phyloP scores from a whole-genome alignment of 2,888 invertebrate genomes.

The Argyra leucocephala region DNA sequence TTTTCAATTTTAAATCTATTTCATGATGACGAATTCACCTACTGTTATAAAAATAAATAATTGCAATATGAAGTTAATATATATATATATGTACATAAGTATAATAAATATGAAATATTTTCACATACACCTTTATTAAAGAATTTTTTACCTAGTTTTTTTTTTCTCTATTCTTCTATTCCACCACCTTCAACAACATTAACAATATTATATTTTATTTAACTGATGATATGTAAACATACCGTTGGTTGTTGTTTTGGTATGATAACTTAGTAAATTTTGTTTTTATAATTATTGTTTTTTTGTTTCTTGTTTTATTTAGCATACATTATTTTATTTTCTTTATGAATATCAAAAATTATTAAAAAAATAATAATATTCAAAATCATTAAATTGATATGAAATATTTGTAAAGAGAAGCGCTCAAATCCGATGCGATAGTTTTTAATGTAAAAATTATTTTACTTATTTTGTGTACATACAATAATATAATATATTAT shows the following conservation, averaged over 20 bases:
- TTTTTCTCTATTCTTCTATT: background rate
- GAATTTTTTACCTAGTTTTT: slow-evolving; percentile 3
- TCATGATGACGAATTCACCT: no score
- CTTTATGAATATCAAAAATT: background rate
- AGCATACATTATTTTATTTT: background rate
- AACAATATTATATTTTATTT: no score
- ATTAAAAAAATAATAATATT: no score
- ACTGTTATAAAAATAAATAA: no score
- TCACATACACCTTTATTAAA: background rate
- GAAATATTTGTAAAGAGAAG: background rate
- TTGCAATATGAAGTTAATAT: no score
- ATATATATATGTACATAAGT: no score
- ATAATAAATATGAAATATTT: background rate
- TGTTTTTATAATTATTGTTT: background rate
- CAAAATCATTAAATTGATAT: background rate
- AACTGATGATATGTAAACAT: no score
- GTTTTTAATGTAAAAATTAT: background rate
- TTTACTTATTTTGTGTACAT: background rate
- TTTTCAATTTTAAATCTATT: no score
- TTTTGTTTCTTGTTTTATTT: background rate
- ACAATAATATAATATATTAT: no score
- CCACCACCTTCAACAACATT: background rate
- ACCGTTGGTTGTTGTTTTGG: no score
- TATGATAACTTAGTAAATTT: no score
- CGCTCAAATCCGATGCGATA: background rate